phyloP scores from a whole-genome alignment of 2,113 vertebrate species.

The Oreochromis spilurus region DNA sequence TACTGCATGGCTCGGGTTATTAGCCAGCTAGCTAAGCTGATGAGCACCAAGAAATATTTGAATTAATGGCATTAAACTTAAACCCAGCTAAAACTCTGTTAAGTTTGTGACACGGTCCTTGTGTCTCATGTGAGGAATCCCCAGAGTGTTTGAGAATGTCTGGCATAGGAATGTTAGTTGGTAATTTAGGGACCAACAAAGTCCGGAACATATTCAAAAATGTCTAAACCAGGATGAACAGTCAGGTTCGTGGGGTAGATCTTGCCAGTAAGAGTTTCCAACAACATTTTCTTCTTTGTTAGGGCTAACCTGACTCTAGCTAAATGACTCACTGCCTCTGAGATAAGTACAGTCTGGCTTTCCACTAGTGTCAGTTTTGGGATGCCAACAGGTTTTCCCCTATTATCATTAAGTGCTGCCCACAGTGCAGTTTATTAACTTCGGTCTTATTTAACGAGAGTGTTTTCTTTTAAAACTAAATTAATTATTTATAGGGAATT shows the following conservation, averaged over 20 bases:
- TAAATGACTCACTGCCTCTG: background rate
- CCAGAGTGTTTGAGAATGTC: background rate
- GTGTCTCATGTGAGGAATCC: background rate
- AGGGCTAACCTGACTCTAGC: background rate
- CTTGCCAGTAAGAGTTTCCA: background rate
- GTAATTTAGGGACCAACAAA: background rate
- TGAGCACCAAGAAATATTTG: background rate
- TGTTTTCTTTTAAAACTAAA: background rate
- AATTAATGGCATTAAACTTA: background rate
- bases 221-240: background rate
- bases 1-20: background rate
- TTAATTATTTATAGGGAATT: background rate
- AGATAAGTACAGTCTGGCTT: background rate
- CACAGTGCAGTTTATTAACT: background rate
- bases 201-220: background rate
- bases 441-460: background rate
- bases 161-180: background rate
- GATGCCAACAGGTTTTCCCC: background rate
- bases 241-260: background rate
- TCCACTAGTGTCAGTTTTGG: background rate
- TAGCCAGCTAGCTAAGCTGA: background rate
- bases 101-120: background rate
- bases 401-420: background rate
- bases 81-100: background rate
- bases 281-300: background rate